phyloP scores from a whole-genome alignment of 2,113 vertebrate genomes.

The Urocitellus parryii region DNA sequence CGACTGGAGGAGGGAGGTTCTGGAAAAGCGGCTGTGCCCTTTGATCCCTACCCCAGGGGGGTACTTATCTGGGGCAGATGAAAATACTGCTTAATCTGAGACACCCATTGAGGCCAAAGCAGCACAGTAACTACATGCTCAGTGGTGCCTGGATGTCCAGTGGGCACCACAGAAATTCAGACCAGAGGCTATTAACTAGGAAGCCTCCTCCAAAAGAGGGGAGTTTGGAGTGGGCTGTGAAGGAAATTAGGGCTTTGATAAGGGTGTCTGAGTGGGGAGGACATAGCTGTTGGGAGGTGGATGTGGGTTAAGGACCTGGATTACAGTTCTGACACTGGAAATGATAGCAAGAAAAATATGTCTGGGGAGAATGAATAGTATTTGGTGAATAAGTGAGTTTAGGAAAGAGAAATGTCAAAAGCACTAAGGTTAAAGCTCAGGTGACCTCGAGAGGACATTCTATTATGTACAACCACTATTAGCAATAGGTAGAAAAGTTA shows the following conservation, averaged over 20 bases:
- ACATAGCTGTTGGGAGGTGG: background rate
- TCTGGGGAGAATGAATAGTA: background rate
- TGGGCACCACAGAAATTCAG: background rate
- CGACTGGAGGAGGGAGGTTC: background rate
- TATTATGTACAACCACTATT: background rate
- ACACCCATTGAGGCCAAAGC: too few relatives aligned
- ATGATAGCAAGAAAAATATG: background rate
- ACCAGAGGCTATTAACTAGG: background rate
- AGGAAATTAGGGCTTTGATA: background rate
- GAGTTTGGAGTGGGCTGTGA: too few relatives aligned
- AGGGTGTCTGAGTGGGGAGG: background rate
- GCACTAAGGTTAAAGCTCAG: background rate
- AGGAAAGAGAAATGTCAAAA: conserved; percentile 20
- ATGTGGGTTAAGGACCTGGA: background rate
- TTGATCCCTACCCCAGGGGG: background rate
- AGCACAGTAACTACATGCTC: background rate
- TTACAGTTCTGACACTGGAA: background rate
- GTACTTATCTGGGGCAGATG: background rate
- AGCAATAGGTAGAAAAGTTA: background rate
- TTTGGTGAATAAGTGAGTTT: background rate
- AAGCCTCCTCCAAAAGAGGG: background rate
- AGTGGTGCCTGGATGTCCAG: background rate
- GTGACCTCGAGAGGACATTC: background rate
- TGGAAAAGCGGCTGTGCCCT: background rate
- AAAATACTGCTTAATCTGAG: background rate